These are phyloP conservation scores for Sphaerodactylus townsendi DNA, from an alignment of 2,113 vertebrate species.

Conservation along the genomic window DNA sequence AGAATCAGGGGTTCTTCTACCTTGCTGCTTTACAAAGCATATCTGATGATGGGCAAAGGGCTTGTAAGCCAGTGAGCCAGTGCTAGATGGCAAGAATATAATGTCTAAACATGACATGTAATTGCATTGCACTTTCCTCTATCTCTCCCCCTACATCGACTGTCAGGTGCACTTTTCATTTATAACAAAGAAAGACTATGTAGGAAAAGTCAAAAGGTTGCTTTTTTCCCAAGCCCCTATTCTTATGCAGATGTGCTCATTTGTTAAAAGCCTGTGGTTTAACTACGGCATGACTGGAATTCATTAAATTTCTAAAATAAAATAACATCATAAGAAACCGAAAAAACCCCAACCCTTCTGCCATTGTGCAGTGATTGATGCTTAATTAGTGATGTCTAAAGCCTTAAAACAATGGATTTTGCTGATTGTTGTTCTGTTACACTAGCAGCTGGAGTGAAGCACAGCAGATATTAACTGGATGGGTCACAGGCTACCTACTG, in stretches of 20 bases:
- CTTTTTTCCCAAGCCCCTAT: constrained; percentile 44
- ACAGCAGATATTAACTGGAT: constrained; percentile 59
- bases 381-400: constrained; percentile 76
- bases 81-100: constrained; percentile 24
- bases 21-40: not conserved
- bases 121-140: constrained; percentile 35
- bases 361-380: constrained; percentile 65
- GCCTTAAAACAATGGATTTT: constrained; percentile 61
- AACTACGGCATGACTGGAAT: constrained; percentile 66
- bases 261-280: constrained; percentile 64
- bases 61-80: constrained; percentile 39
- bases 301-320: constrained; percentile 67
- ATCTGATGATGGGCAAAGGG: constrained; percentile 40
- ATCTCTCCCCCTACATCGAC: constrained; percentile 7
- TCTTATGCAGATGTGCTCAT: constrained; percentile 57
- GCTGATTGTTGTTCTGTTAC: constrained; percentile 70
- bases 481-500: constrained; percentile 68
- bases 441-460: constrained; percentile 49
- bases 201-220: constrained; percentile 58
- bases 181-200: constrained; percentile 39
- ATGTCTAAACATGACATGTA: constrained; percentile 53
- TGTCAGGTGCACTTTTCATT: constrained; percentile 4
- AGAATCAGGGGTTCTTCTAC: constrained; percentile 31
- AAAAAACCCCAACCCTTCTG: constrained; percentile 45
- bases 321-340: not conserved